These are phyloP conservation scores for Xestoiulus laeticollis DNA, from an alignment of 2,888 invertebrate genomes.

Conservation along the genomic window DNA sequence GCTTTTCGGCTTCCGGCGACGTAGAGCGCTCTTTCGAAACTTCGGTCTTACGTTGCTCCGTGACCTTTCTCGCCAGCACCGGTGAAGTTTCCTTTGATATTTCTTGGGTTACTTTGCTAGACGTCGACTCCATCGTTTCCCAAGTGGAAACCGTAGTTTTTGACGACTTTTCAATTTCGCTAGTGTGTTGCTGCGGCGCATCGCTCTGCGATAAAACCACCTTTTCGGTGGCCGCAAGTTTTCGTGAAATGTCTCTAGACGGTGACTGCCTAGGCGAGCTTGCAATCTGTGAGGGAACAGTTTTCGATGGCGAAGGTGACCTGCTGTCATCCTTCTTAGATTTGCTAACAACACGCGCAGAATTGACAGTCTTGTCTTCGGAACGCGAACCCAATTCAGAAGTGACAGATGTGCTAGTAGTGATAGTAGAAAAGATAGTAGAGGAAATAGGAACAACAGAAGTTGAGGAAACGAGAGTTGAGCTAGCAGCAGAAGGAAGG, in stretches of 20 bases:
- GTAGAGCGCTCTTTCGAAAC: not conserved
- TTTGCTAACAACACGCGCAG: not conserved
- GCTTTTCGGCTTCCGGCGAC: not conserved
- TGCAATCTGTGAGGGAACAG: not conserved
- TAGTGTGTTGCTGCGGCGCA: not conserved
- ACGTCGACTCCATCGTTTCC: not conserved
- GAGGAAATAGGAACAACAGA: slow-evolving; percentile 48
- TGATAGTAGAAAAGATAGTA: slow-evolving; percentile 50
- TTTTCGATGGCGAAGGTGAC: not conserved
- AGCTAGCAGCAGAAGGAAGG: slow-evolving; percentile 36
- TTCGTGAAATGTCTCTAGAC: not conserved
- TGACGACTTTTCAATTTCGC: not conserved
- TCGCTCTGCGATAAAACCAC: not conserved
- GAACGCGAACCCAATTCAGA: slow-evolving; percentile 55
- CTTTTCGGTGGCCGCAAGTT: not conserved
- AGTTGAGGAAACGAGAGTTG: slow-evolving; percentile 49
- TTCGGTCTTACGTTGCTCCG: not conserved
- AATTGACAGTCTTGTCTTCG: not conserved
- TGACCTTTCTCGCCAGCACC: slow-evolving; percentile 55
- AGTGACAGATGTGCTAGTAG: slow-evolving; percentile 60
- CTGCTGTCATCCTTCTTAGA: not conserved
- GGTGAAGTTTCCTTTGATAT: slow-evolving; percentile 59
- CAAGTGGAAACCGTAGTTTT: not conserved
- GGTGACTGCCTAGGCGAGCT: not conserved
- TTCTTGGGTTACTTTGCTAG: not conserved